A percentile compares a stretch with the other conserved stretches of the same genome.
Evolutionary conservation across 2,113 vertebrate species (phyloP).

Genomic region (Brienomyrus longianalis): DNA sequence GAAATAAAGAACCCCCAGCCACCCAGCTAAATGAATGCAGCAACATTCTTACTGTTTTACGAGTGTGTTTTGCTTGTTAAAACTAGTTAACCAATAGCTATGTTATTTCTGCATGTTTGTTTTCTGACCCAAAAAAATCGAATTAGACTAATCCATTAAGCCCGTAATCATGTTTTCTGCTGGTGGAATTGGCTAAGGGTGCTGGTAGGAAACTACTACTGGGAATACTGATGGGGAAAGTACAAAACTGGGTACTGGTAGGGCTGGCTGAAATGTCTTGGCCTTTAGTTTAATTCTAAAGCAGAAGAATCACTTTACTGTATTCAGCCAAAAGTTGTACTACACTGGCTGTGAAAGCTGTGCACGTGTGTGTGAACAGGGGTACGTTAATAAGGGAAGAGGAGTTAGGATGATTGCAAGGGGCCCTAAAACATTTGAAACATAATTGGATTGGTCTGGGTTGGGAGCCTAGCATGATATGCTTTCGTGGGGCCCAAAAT

Average conservation of each 20-base stretch:
- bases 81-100: neutral
- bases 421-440: neutral
- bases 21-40: neutral
- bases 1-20: neutral
- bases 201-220: neutral
- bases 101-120: neutral
- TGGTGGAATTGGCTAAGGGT: neutral
- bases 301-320: neutral
- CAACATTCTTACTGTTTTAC: neutral
- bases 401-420: neutral
- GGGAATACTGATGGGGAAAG: neutral
- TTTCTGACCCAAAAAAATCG: neutral
- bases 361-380: neutral
- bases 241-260: neutral
- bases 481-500: neutral
- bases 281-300: neutral
- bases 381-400: neutral
- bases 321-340: neutral
- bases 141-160: neutral
- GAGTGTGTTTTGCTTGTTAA: neutral
- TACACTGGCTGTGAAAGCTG: neutral
- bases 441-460: neutral
- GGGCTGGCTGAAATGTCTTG: neutral
- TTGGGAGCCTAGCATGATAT: neutral
- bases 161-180: neutral